A percentile compares a stretch with the other conserved stretches of the same genome.
These are phyloP conservation scores for Dromiciops gliroides DNA, from an alignment of 2,113 vertebrate species.

Conservation along the genomic window DNA sequence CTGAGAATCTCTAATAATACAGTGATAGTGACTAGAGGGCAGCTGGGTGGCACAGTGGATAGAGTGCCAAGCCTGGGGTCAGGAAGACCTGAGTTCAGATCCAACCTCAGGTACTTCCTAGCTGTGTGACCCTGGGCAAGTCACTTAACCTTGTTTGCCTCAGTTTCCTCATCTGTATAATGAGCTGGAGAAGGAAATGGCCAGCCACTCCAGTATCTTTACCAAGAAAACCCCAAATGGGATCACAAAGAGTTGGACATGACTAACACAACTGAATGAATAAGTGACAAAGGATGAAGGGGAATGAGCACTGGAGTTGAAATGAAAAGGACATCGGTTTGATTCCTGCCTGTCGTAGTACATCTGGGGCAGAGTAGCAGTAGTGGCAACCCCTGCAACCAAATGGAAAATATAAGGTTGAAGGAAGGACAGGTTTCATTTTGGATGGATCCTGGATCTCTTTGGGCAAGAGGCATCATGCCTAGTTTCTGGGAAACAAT, in stretches of 20 bases:
- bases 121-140: too few relatives aligned
- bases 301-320: not conserved
- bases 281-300: not conserved
- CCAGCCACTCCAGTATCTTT: too few relatives aligned
- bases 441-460: not conserved
- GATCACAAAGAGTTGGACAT: too few relatives aligned
- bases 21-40: not conserved
- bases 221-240: too few relatives aligned
- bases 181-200: too few relatives aligned
- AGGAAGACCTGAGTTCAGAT: too few relatives aligned
- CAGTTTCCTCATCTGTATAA: too few relatives aligned
- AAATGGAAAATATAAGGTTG: not conserved
- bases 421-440: not conserved
- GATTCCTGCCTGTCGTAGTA: not conserved
- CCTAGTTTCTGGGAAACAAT: not conserved
- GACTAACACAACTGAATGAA: too few relatives aligned
- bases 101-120: too few relatives aligned
- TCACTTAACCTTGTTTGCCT: too few relatives aligned
- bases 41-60: too few relatives aligned
- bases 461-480: not conserved
- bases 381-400: not conserved
- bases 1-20: not conserved
- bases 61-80: too few relatives aligned
- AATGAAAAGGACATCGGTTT: not conserved
- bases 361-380: not conserved